Percentiles rank a stretch among this genome's conserved stretches.
Conservation (phyloP, 2,113 vertebrate species). For the Potamarius usumacintae region DNA sequence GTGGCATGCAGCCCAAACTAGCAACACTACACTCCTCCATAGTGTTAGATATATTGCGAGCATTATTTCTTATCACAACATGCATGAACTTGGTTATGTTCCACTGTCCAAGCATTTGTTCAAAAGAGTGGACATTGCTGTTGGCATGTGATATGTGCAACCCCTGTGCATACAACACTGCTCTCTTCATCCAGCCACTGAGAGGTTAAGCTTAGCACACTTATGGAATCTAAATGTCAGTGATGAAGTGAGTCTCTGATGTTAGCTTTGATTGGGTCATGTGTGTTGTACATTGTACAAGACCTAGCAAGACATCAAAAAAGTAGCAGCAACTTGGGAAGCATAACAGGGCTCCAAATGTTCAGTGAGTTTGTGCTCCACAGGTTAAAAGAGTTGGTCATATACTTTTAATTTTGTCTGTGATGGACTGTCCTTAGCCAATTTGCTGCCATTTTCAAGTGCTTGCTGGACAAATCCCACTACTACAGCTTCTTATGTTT, state of each 20-base stretch:
- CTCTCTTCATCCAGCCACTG: neutral
- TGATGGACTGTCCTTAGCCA: neutral
- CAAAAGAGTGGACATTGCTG: neutral
- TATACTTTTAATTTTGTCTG: neutral
- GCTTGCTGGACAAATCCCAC: neutral
- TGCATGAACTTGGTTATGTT: neutral
- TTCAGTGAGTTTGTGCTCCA: neutral
- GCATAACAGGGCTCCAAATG: conserved; percentile 25
- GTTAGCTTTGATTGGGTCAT: neutral
- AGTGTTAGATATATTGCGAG: conserved; percentile 9
- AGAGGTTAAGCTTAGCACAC: neutral
- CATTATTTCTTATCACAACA: conserved; percentile 22
- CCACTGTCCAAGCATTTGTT: conserved; percentile 11
- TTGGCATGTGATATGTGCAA: no score
- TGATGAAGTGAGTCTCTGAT: neutral
- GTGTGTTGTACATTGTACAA: conserved; percentile 6
- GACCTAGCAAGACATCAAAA: conserved; percentile 2
- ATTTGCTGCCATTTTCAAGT: conserved; percentile 14
- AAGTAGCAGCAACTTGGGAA: conserved; percentile 6
- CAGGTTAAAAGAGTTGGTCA: conserved; percentile 16
- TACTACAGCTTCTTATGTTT: conserved; percentile 1
- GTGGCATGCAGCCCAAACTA: conserved; percentile 14
- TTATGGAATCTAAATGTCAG: neutral
- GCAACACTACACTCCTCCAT: neutral
- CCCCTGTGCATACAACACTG: neutral